phyloP scores from a whole-genome alignment of 2,113 vertebrate genomes.

The Nothocercus nigrocapillus region DNA sequence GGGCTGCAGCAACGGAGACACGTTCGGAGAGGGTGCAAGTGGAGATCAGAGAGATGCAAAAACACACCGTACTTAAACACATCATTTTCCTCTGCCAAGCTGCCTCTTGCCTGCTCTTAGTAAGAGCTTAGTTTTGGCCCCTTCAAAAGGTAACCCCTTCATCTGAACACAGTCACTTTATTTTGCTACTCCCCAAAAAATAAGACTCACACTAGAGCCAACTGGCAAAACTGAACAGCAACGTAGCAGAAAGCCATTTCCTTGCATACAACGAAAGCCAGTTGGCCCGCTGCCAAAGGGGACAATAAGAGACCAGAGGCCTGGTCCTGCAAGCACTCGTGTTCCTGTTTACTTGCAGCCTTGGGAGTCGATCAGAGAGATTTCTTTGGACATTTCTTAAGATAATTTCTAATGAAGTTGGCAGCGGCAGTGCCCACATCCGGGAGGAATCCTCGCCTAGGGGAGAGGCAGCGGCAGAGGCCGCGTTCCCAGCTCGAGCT shows the following conservation, averaged over 20 bases:
- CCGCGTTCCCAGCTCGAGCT: too few relatives aligned
- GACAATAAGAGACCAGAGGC: neutral
- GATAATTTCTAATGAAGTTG: neutral
- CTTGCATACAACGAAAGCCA: neutral
- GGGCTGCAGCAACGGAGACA: rapidly evolving
- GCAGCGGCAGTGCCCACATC: neutral
- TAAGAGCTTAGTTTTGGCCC: neutral
- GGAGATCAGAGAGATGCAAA: neutral
- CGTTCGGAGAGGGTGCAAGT: rapidly evolving
- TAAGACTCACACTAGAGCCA: neutral
- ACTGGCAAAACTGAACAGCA: neutral
- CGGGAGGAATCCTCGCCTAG: neutral
- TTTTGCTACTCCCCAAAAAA: neutral
- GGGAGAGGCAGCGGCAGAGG: neutral
- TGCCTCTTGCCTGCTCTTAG: neutral
- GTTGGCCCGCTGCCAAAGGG: constrained; percentile 29
- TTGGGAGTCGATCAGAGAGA: neutral
- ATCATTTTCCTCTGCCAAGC: rapidly evolving
- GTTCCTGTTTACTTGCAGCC: constrained; percentile 33
- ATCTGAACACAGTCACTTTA: rapidly evolving
- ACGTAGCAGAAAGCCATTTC: constrained; percentile 11
- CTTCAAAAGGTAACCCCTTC: neutral
- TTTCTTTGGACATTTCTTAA: neutral
- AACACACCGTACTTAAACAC: rapidly evolving
- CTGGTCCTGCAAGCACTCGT: neutral